Evolutionary conservation across 2,888 invertebrate genomes (phyloP).

Genomic region (Phania funesta): DNA sequence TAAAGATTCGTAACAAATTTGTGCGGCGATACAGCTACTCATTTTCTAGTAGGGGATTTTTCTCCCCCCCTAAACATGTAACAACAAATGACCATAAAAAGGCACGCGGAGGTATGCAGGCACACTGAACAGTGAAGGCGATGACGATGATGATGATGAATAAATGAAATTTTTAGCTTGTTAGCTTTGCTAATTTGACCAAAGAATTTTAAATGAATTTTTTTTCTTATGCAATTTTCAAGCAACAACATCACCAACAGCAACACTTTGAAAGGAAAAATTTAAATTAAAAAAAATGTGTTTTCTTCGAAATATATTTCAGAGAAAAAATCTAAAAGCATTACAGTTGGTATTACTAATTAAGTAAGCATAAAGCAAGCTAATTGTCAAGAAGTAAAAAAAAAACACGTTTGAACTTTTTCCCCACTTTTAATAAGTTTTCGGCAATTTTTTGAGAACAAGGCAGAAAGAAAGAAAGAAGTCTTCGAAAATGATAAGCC

Average conservation of each 20-base stretch:
- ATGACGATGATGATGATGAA: conserved; percentile 24
- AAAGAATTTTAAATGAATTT: conserved; percentile 63
- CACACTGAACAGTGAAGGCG: not conserved
- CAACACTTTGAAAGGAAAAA: conserved; percentile 4
- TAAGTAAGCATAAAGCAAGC: conserved; percentile 60
- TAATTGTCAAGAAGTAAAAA: conserved; percentile 48
- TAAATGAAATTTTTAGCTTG: conserved; percentile 43
- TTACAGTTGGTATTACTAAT: conserved; percentile 57
- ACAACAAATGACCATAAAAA: not conserved
- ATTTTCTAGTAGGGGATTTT: conserved; percentile 3
- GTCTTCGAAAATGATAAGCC: conserved; percentile 24
- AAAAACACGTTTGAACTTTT: conserved; percentile 55
- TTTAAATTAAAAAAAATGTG: conserved; percentile 58
- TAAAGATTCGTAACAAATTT: conserved; percentile 42
- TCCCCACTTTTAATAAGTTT: conserved; percentile 24
- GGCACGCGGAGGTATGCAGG: not conserved
- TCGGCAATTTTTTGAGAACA: not conserved
- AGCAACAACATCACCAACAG: conserved; percentile 7
- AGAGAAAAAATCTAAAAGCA: not conserved
- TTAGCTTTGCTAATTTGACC: conserved; percentile 65
- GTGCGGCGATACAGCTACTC: not conserved
- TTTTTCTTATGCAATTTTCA: conserved; percentile 12
- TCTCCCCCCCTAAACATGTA: not conserved
- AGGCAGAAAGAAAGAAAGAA: not conserved
- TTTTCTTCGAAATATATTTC: not conserved